Conservation (phyloP, 2,888 invertebrate genomes). For the Anthoptus insignis region DNA sequence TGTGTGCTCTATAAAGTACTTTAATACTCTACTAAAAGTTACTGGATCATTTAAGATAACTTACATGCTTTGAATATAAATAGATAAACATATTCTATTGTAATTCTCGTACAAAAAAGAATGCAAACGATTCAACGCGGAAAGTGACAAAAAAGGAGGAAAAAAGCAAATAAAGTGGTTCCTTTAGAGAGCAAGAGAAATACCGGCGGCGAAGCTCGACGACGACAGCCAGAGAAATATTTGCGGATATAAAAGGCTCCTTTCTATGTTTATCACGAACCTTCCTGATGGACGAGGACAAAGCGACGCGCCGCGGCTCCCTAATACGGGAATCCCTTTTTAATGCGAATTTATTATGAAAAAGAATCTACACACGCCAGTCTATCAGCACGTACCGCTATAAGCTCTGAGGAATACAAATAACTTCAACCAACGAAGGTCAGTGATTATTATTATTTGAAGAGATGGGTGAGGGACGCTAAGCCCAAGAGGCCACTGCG, state of each 20-base stretch:
- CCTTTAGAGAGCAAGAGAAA: background rate
- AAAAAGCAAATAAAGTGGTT: background rate
- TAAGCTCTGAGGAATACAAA: background rate
- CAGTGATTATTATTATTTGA: too few species aligned
- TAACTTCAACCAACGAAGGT: too few species aligned
- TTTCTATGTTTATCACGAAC: constrained; percentile 4
- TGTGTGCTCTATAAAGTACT: too few species aligned
- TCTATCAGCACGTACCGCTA: background rate
- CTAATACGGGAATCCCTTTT: background rate
- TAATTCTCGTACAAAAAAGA: background rate
- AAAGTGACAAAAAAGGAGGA: background rate
- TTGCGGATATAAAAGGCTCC: constrained; percentile 3
- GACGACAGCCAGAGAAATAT: background rate
- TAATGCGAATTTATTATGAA: background rate
- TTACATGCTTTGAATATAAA: too few species aligned
- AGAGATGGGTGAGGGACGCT: too few species aligned
- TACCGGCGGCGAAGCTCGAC: background rate
- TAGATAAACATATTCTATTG: too few species aligned
- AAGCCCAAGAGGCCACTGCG: too few species aligned
- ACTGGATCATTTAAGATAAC: too few species aligned
- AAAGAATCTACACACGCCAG: background rate
- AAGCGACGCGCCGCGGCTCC: constrained; percentile 2
- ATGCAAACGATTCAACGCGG: background rate
- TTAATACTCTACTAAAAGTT: too few species aligned
- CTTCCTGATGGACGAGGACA: background rate